Conservation (phyloP, 2,113 vertebrate genomes). For the Burhinus oedicnemus region DNA sequence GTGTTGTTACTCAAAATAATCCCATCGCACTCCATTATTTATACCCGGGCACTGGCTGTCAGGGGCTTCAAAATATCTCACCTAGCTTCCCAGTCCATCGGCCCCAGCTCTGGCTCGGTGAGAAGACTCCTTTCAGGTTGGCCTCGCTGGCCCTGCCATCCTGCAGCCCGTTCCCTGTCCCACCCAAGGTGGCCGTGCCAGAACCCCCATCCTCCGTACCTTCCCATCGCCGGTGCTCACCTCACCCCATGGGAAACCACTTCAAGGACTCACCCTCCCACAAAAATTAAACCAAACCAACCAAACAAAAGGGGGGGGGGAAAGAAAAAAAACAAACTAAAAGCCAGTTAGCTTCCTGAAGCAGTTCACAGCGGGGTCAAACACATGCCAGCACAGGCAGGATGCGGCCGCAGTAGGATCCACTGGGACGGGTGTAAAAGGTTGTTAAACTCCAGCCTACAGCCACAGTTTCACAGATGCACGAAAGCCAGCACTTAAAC, state of each 20-base stretch:
- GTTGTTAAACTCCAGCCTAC: not conserved
- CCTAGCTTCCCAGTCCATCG: not conserved
- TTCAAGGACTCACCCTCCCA: not conserved
- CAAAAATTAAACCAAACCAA: not conserved
- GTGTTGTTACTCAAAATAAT: not conserved
- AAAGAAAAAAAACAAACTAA: not conserved
- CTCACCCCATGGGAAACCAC: not conserved
- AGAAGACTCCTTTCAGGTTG: not conserved
- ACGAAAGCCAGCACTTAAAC: not conserved
- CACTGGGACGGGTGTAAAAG: not conserved
- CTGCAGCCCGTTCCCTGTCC: not conserved
- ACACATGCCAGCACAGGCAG: not conserved
- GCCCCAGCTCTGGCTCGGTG: not conserved
- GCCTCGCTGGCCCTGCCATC: not conserved
- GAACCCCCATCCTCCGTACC: too few species aligned
- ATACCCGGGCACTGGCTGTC: not conserved
- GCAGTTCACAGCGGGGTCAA: not conserved
- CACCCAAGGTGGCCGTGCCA: not conserved
- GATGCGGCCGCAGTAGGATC: not conserved
- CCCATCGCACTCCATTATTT: not conserved
- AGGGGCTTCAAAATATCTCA: not conserved
- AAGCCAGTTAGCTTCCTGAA: not conserved
- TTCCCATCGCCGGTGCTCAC: not conserved
- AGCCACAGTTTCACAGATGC: not conserved
- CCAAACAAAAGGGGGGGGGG: not conserved